Base-by-base conservation (phyloP, 1,140 invertebrate species). In the Drosophila biarmipes region DNA sequence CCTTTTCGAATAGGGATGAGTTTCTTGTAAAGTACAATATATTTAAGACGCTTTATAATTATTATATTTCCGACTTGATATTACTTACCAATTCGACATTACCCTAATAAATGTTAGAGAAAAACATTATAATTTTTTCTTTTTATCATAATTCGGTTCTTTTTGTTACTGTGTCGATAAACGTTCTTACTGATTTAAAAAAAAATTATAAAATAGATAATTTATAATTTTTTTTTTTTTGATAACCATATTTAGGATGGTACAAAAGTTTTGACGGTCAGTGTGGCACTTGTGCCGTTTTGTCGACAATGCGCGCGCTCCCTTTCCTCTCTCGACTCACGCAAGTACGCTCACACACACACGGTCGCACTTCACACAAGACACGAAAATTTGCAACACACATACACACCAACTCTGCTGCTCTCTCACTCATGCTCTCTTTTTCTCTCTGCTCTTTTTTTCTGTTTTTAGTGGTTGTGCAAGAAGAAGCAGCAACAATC, bases 401-500 rank as follows among this genome's bases (percentile, higher is more conserved):
- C 74, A 82, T 57, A 62, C 82, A 75, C 58, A 82, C 66, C 68
- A 77, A 71, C 64, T 79, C 59, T 79, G 56, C n/a, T n/a, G 69
- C 37, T 58, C 63, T 66, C 86, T 69, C 48, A 38, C 73, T 66
- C 62, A 59, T 76, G 53, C 52, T 77, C 63, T 77, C 51, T 76
- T 51, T 78, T 37, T 85, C 69, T 75, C 79, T 85, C 68, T 75
- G 62, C 56, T 78, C 27, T 49, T 49, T 75, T 84, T 76, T 89
- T 85, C 73, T 85, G 81, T 84, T 89, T 89, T 89, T 78, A 89
- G 84, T 89, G 84, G 84, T 89, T 89, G 84, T 89, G 84, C 84
- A 90, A 90, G 80, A 90, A 90, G 80, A 84, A 87, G 80, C 73
- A 87, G 87, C 82, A 84, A 80, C 87, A 90, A 89, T 85, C 78